These are phyloP conservation scores for Proteles cristata DNA, from an alignment of 2,113 vertebrate genomes.

Conservation along the genomic window DNA sequence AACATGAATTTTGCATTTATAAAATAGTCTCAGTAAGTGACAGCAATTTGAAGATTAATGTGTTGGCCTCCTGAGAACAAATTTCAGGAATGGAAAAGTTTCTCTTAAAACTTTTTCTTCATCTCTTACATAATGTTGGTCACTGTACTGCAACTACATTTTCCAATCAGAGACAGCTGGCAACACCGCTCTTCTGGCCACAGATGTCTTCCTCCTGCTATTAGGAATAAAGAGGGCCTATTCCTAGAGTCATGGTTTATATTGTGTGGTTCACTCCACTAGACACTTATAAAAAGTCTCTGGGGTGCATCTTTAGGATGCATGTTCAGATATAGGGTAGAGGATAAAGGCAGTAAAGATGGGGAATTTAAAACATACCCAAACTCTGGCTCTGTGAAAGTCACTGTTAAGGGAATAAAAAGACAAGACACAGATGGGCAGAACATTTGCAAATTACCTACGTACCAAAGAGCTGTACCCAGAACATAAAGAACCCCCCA, in stretches of 20 bases:
- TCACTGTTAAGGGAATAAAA: neutral
- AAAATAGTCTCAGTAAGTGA: conserved; percentile 50
- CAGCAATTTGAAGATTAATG: conserved; percentile 48
- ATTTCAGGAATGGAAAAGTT: conserved; percentile 11
- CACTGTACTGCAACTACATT: neutral
- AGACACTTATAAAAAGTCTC: neutral
- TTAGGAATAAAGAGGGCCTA: conserved; percentile 10
- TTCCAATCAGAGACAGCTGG: conserved; percentile 42
- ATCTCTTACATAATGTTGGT: neutral
- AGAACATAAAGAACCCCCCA: neutral
- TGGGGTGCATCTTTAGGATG: conserved; percentile 7
- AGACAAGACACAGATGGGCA: neutral
- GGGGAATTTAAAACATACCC: neutral
- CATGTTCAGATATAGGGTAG: neutral
- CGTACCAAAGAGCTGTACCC: neutral
- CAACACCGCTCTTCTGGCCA: neutral
- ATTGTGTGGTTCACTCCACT: neutral
- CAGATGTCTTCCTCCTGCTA: conserved; percentile 53
- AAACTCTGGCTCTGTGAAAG: neutral
- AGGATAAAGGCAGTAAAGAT: neutral
- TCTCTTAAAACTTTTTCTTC: neutral
- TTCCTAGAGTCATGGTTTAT: conserved; percentile 53
- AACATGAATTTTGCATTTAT: conserved; percentile 70
- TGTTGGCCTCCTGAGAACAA: neutral
- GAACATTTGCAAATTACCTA: neutral